These are phyloP conservation scores for Pseudochaenichthys georgianus DNA, from an alignment of 2,797 vertebrate species.

Conservation along the genomic window DNA sequence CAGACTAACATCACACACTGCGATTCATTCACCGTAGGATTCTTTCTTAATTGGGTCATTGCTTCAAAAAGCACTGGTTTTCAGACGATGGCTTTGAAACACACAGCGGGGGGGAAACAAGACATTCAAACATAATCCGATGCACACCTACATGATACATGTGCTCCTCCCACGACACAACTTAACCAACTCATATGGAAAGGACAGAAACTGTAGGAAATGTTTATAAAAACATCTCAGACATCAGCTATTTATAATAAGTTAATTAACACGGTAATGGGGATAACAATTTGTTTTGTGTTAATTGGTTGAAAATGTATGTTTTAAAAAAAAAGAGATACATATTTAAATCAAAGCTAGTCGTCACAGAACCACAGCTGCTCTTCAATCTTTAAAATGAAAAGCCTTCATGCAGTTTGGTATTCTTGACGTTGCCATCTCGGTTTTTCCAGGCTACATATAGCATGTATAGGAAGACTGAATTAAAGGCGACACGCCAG, in stretches of 20 bases:
- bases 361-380: too few relatives aligned
- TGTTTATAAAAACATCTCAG: background rate
- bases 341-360: too few relatives aligned
- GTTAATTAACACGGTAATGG: too few relatives aligned
- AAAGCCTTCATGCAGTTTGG: too few relatives aligned
- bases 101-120: background rate
- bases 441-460: too few relatives aligned
- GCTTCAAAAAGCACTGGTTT: background rate
- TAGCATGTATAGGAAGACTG: too few relatives aligned
- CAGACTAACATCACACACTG: background rate
- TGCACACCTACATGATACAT: background rate
- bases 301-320: too few relatives aligned
- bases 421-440: too few relatives aligned
- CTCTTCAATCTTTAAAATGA: too few relatives aligned
- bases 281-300: too few relatives aligned
- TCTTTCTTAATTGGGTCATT: constrained; percentile 5
- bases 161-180: background rate
- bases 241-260: background rate
- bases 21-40: background rate
- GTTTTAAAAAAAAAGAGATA: too few relatives aligned
- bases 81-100: background rate
- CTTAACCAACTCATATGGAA: background rate
- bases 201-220: background rate
- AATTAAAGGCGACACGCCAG: too few relatives aligned
- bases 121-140: background rate